phyloP scores from a whole-genome alignment of 2,888 invertebrate genomes.

The Drosophila formosana region DNA sequence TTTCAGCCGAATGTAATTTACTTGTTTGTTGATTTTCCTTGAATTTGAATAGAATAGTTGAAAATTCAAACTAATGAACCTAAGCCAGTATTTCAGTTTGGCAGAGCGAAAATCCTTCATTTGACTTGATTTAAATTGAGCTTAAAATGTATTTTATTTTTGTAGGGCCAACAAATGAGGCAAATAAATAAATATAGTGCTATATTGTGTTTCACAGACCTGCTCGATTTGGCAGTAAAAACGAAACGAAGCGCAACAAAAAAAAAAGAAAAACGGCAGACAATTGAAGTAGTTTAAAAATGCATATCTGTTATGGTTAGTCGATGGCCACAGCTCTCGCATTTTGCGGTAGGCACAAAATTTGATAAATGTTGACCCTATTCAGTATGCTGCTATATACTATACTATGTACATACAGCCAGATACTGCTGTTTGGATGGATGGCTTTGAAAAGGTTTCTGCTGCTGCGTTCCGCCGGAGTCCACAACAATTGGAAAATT shows the following conservation, averaged over 20 bases:
- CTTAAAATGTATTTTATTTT: too few relatives aligned
- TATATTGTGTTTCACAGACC: background rate
- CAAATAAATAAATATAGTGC: background rate
- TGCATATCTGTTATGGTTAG: background rate
- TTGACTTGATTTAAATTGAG: too few relatives aligned
- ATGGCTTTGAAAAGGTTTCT: background rate
- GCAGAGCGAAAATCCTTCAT: too few relatives aligned
- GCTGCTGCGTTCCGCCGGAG: background rate
- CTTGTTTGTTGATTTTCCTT: too few relatives aligned
- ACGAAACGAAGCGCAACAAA: background rate
- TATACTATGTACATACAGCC: too few relatives aligned
- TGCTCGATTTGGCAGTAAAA: background rate
- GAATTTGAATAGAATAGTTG: too few relatives aligned
- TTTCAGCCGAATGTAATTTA: too few relatives aligned
- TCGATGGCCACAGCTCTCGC: background rate
- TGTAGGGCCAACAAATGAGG: background rate
- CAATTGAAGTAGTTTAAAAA: background rate
- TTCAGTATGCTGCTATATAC: background rate
- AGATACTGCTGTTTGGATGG: background rate
- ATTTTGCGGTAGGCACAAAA: background rate
- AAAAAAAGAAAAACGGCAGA: too few relatives aligned
- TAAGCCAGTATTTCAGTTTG: too few relatives aligned
- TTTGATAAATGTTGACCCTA: slow-evolving; percentile 5
- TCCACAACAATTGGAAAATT: slow-evolving; percentile 45
- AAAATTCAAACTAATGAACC: too few relatives aligned